Base-by-base conservation (phyloP, 2,797 vertebrate genomes). In the Eulemur albifrons region DNA sequence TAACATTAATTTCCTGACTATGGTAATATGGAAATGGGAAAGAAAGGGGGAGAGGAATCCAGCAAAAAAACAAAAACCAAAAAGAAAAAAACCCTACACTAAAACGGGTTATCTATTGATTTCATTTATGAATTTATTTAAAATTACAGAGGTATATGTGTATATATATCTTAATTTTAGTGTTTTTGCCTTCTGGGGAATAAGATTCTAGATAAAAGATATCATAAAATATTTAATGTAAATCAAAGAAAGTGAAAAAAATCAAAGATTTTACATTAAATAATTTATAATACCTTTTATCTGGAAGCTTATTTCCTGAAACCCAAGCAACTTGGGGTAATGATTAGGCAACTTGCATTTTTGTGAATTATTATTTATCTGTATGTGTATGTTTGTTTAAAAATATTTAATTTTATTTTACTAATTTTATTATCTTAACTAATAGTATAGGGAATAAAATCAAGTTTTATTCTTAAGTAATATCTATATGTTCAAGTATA, bases 361-460 rank as follows among this genome's bases (percentile, higher is more conserved):
- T 3, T 69, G 3, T 76, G n/a, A 76, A 15, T 38, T 45, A 54
- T 21, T 69, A 17, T 88, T 88, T 63, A 1, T 50, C 1, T 69
- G 7, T 15, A 14, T 35, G 5, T 48, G 2, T 32, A 17, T 57
- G 45, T 52, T 90, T 96, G 0, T 13, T 87, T 69, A 85, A 59
- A 40, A n/a, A 65, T 65, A 17, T n/a, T 63, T n/a, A 17, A 65
- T 65, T 65, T 65, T 18, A 65, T 65, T 43, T 43, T 59, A 35
- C 65, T 76, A 54, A 88, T 80, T 77, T 52, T 32, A 65, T 76
- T 63, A 94, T 81, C 84, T 95, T 52, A 73, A 35, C 40, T 92
- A 50, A 50, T 73, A 73, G 7, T 50, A 77, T 4, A 63, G 1
- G 2, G 7, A 88, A 35, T n/a, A 54, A 69, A 93, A 57, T 87